Evolutionary conservation across 2,113 vertebrate genomes (phyloP), one percentile per base, ranked within the genome.

Genomic region (Lampris megalopsis): DNA sequence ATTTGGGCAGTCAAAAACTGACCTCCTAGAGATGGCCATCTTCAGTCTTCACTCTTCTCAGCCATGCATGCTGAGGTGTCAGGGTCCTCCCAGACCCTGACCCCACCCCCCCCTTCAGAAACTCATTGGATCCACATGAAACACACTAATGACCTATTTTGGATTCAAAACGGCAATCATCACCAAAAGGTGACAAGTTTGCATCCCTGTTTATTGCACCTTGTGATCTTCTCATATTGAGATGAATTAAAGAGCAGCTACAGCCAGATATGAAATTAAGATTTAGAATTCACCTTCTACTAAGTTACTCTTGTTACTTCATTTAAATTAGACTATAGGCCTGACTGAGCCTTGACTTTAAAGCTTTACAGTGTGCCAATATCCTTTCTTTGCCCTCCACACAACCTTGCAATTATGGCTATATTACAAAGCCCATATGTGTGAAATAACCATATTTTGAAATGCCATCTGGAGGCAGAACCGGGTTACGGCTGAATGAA

Each of bases 251-350:
- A 91, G 83, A 80, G 78, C 84, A 91, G 80, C 82, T 79, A 71
- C 62, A 81, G 79, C 81, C 47, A 42, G 65, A 90, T 86, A 90
- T 91, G 85, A 91, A 88, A 92, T 93, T 91, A 91, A 91, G 91
- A 92, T 91, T 83, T 85, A 90, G 88, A 41, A 62, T 85, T 92
- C 89, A 91, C 88, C 91, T 90, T 92, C 80, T 80, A 79, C 83
- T 81, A 66, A 84, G 79, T 73, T 86, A 83, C 81, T 81, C 85
- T 85, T 89, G 89, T 87, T 85, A 75, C 78, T 91, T 80, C 43
- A 83, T 90, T 89, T 77, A 84, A 89, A 92, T 87, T 75, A 91
- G 81, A 86, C 71, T 63, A 66, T n/a, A 68, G 77, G 85, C 80
- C 72, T 69, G 75, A 62, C 75, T 77, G 68, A 87, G 82, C 73